A percentile compares a stretch with the other conserved stretches of the same genome.
Conservation (phyloP, 2,113 vertebrate genomes). For the Amphilophus citrinellus region DNA sequence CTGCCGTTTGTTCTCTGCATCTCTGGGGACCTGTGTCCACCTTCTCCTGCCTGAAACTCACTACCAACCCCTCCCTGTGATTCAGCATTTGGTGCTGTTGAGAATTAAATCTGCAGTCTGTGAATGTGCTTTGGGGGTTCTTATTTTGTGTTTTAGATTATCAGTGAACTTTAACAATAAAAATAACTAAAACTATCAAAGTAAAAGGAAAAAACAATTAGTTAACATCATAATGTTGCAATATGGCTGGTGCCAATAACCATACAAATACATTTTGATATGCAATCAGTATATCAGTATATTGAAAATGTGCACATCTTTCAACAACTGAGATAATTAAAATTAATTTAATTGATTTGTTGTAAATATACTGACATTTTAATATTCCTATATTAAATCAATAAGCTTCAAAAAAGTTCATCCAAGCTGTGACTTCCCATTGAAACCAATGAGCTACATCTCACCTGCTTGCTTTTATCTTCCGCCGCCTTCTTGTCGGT, state of each 20-base stretch:
- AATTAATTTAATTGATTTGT: not conserved
- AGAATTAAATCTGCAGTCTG: constrained; percentile 20
- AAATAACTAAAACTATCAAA: not conserved
- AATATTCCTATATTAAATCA: not conserved
- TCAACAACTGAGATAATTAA: not conserved
- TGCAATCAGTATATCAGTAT: not conserved
- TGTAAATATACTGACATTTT: not conserved
- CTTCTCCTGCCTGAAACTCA: constrained; percentile 6
- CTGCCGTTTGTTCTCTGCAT: not conserved
- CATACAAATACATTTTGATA: not conserved
- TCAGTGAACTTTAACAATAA: not conserved
- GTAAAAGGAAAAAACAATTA: not conserved
- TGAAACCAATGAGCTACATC: constrained; percentile 5
- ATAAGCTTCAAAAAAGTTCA: not conserved
- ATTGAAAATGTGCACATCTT: not conserved
- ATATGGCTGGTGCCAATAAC: not conserved
- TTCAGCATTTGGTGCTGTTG: constrained; percentile 38
- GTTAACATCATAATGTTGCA: not conserved
- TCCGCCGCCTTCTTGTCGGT: constrained; percentile 90
- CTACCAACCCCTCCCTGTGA: constrained; percentile 51
- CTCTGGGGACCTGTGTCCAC: constrained; percentile 14
- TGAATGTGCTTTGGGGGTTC: not conserved
- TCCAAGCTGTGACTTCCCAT: not conserved
- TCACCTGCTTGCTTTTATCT: constrained; percentile 93
- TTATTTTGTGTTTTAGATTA: not conserved